Conservation (phyloP, 2,888 invertebrate species). For the Entomobrya multifasciata region DNA sequence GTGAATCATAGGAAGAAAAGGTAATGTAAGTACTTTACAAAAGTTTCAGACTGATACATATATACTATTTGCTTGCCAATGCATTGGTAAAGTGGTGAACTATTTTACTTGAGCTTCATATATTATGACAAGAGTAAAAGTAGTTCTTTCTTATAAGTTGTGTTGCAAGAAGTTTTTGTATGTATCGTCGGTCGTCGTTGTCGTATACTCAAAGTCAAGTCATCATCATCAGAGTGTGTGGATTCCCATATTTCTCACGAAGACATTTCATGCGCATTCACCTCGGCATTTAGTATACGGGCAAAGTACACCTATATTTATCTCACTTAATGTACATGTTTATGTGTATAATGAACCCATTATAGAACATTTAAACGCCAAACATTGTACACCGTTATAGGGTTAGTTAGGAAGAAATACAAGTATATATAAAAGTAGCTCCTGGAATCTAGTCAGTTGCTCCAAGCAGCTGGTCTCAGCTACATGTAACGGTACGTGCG, state of each 20-base stretch:
- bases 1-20: no score
- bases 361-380: neutral
- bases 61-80: no score
- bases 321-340: neutral
- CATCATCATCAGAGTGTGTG: no score
- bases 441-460: slow-evolving; percentile 63
- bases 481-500: slow-evolving; percentile 60
- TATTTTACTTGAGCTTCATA: no score
- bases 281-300: neutral
- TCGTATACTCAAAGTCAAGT: no score
- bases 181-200: no score
- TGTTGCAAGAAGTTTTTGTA: no score
- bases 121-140: no score
- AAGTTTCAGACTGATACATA: no score
- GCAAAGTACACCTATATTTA: neutral
- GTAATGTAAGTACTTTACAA: no score
- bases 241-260: slow-evolving; percentile 1
- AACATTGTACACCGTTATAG: neutral
- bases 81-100: no score
- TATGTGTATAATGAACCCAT: neutral
- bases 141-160: no score
- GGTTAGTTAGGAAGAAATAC: slow-evolving; percentile 29
- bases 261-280: slow-evolving; percentile 18
- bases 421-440: slow-evolving; percentile 64
- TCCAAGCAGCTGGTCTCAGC: slow-evolving; percentile 68